Evolutionary conservation across 2,888 invertebrate genomes (phyloP), one percentile per base, ranked within the genome.

Genomic region (Drosophila maculinotata): DNA sequence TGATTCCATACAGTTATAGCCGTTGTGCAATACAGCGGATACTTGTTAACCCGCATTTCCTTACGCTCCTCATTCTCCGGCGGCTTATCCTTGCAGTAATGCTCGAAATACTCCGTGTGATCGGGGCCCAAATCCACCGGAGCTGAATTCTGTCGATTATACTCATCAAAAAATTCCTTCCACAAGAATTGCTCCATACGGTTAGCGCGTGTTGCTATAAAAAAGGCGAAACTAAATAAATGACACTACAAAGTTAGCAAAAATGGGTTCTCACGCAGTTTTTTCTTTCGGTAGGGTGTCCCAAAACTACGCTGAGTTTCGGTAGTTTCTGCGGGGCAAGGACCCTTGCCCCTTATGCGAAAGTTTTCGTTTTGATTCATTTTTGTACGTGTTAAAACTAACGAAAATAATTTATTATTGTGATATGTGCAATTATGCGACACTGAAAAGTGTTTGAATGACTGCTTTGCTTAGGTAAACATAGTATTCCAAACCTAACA

Each of bases 1-100:
- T 85, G 87, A 75, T 91, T 91, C 85, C 88, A 91, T 0, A 87
- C 15, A 0, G 91, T 89, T 26, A 91, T 90, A 1, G 90, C 89
- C 0, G 81, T 74, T 2, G 90, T 89, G 25, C 86, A 79, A 62
- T 91, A 90, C 1, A 91, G 64, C 0, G 91, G 91, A 80, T 85
- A 90, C 44, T 87, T 87, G 35, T 86, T 84, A 12, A 80, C 69
- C 10, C 89, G 49, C 2, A 75, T 66, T 28, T 89, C 85, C 44
- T 79, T 80, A 10, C 68, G 72, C 31, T 71, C 88, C 23, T 79
- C 78, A 42, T 84, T 72, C 26, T 81, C 79, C 0, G 69, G 66
- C 0, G 83, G 72, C 31, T 73, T 66, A 15, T 88, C 73, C 48
- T 87, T 89, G 35, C 89, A 87, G 56, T 74, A 91, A 12, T 89